These are phyloP conservation scores for Zaprionus obscuricornis DNA, from an alignment of 2,888 invertebrate genomes.

Conservation along the genomic window DNA sequence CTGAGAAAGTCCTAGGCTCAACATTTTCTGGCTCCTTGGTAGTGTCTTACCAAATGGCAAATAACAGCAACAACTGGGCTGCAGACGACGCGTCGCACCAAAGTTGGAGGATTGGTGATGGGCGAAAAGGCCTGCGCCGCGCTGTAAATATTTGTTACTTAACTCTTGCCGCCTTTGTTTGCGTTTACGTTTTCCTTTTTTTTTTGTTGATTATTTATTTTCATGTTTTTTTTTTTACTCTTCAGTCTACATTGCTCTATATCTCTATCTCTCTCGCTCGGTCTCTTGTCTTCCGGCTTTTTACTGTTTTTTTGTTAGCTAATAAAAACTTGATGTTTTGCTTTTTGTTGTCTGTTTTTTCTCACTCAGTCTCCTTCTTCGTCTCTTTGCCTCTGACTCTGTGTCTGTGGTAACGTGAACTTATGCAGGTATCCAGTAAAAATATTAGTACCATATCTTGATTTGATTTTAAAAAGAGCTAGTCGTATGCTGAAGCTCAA, in stretches of 20 bases:
- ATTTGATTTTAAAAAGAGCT: slow-evolving; percentile 5
- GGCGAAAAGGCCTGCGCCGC: slow-evolving; percentile 33
- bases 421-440: slow-evolving; percentile 33
- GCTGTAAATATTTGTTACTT: slow-evolving; percentile 75
- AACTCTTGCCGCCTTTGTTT: slow-evolving; percentile 72
- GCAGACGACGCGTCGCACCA: not conserved
- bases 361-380: too few relatives aligned
- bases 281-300: slow-evolving; percentile 1
- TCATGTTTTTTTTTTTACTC: slow-evolving; percentile 49
- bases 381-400: not conserved
- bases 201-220: slow-evolving; percentile 63
- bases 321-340: slow-evolving; percentile 72
- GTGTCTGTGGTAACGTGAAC: slow-evolving; percentile 38
- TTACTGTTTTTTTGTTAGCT: slow-evolving; percentile 62
- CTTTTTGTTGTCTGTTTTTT: slow-evolving; percentile 23
- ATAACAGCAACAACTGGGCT: slow-evolving; percentile 38
- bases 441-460: slow-evolving; percentile 39
- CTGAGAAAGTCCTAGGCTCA: slow-evolving; percentile 26
- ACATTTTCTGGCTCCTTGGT: slow-evolving; percentile 52
- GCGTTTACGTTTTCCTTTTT: slow-evolving; percentile 52
- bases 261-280: not conserved
- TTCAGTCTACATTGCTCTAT: slow-evolving; percentile 1
- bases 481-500: slow-evolving; percentile 6
- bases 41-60: slow-evolving; percentile 58
- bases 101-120: not conserved